Percentiles rank a stretch among this genome's conserved stretches.
phyloP scores from a whole-genome alignment of 1,140 invertebrate genomes.

The Bicyclus anynana region DNA sequence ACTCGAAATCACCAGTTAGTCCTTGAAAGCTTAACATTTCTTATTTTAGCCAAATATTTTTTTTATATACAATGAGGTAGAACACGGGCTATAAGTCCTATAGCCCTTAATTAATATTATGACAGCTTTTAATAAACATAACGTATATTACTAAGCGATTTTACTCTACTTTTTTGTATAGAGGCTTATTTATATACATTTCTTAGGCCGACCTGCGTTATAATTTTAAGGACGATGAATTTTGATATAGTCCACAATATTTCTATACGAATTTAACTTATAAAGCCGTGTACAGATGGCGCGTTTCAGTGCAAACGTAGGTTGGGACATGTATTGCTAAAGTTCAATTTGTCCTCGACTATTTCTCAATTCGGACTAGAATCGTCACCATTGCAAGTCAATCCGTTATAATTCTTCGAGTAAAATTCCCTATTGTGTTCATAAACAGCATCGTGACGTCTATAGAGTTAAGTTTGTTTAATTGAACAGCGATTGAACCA shows the following conservation, averaged over 20 bases:
- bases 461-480: too few relatives aligned
- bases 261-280: background rate
- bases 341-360: too few relatives aligned
- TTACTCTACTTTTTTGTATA: constrained; percentile 23
- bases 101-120: constrained; percentile 50
- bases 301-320: too few relatives aligned
- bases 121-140: constrained; percentile 37
- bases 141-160: constrained; percentile 27
- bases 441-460: too few relatives aligned
- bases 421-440: too few relatives aligned
- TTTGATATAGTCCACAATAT: constrained; percentile 15
- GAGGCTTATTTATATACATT: constrained; percentile 13
- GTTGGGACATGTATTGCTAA: too few relatives aligned
- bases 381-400: too few relatives aligned
- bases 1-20: constrained; percentile 42
- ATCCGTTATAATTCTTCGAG: too few relatives aligned
- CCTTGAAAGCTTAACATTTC: constrained; percentile 43
- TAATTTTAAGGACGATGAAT: constrained; percentile 14
- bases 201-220: constrained; percentile 24
- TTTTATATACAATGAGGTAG: constrained; percentile 75
- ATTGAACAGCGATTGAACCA: too few relatives aligned
- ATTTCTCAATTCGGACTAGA: too few relatives aligned
- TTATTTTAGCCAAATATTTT: constrained; percentile 66
- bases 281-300: too few relatives aligned
- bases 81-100: constrained; percentile 39